Evolutionary conservation across 2,113 vertebrate species (phyloP).

Genomic region (Siphamia tubifer): DNA sequence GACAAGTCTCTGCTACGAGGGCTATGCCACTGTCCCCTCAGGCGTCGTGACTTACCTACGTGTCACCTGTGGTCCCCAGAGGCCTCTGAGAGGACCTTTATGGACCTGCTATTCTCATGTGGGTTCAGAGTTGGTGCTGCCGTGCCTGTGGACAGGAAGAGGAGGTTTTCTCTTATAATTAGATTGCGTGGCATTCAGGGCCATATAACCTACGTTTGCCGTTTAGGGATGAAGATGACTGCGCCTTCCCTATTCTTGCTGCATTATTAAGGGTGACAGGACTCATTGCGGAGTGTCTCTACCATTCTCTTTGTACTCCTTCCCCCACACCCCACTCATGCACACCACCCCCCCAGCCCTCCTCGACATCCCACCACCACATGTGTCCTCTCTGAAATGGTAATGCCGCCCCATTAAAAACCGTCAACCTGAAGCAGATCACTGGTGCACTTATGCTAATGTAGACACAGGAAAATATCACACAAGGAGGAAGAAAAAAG

Average conservation of each 20-base stretch:
- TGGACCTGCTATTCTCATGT: constrained; percentile 1
- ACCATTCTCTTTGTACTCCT: constrained; percentile 75
- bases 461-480: constrained; percentile 77
- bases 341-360: background rate
- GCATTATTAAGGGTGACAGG: constrained; percentile 72
- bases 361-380: constrained; percentile 55
- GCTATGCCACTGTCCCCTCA: constrained; percentile 40
- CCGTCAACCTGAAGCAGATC: constrained; percentile 70
- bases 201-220: constrained; percentile 13
- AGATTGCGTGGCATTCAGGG: constrained; percentile 19
- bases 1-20: constrained; percentile 51
- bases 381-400: constrained; percentile 80
- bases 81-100: background rate
- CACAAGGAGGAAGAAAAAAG: constrained; percentile 45
- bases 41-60: constrained; percentile 36
- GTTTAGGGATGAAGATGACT: constrained; percentile 54
- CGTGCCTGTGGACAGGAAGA: background rate
- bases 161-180: constrained; percentile 39
- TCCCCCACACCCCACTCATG: background rate
- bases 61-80: constrained; percentile 40
- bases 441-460: constrained; percentile 79
- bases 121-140: background rate
- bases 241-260: constrained; percentile 34
- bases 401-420: constrained; percentile 78
- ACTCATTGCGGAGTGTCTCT: constrained; percentile 59